Evolutionary conservation across 2,888 invertebrate genomes (phyloP).

Genomic region (Yponomeuta cagnagella): DNA sequence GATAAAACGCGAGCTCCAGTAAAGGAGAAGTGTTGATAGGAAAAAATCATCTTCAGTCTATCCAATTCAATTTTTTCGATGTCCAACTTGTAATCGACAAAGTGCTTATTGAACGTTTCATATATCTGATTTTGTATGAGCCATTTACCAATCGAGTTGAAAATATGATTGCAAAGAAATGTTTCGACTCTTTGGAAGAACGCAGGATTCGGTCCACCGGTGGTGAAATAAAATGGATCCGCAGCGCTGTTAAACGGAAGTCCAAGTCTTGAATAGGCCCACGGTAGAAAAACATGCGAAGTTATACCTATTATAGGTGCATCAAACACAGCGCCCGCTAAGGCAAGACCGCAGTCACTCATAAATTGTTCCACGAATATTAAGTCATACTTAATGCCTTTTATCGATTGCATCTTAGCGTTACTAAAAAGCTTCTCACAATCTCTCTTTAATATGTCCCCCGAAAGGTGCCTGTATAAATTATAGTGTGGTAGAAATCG

Average conservation of each 20-base stretch:
- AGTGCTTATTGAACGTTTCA: constrained; percentile 43
- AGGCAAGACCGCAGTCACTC: constrained; percentile 58
- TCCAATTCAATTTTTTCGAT: constrained; percentile 61
- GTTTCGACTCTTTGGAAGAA: constrained; percentile 39
- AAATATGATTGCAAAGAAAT: constrained; percentile 32
- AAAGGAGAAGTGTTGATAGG: constrained; percentile 77
- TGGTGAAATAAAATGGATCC: constrained; percentile 62
- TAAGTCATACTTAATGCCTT: constrained; percentile 50
- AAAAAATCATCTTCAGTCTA: constrained; percentile 68
- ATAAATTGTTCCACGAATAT: constrained; percentile 65
- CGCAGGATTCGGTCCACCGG: constrained; percentile 40
- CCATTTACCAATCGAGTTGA: constrained; percentile 34
- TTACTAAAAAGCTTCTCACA: constrained; percentile 48
- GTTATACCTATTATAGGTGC: constrained; percentile 72
- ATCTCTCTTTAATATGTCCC: constrained; percentile 21
- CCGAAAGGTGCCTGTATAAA: constrained; percentile 30
- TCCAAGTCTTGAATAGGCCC: constrained; percentile 60
- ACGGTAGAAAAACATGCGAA: constrained; percentile 66
- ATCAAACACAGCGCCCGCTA: constrained; percentile 46
- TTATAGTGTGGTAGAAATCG: constrained; percentile 27
- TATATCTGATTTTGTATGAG: constrained; percentile 45
- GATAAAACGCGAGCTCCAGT: constrained; percentile 69
- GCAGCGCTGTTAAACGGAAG: constrained; percentile 64
- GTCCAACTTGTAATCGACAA: constrained; percentile 59
- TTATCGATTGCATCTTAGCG: constrained; percentile 34